phyloP scores from a whole-genome alignment of 2,113 vertebrate genomes.

The Chloroceryle aenea region DNA sequence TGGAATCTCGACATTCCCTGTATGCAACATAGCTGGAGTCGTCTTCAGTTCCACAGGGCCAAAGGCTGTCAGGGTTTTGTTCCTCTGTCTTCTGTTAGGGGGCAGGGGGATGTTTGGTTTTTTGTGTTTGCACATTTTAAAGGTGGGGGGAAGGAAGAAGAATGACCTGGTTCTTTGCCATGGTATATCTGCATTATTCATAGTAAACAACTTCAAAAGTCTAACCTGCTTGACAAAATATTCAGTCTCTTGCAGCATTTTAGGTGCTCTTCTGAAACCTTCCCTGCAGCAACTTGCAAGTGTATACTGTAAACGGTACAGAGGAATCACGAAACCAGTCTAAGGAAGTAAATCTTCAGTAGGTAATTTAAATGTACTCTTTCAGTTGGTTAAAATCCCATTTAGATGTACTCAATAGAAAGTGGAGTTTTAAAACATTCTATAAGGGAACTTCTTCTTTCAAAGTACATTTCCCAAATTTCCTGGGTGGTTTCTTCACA shows the following conservation, averaged over 20 bases:
- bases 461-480: neutral
- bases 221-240: neutral
- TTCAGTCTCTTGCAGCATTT: neutral
- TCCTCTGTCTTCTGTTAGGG: neutral
- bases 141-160: too few relatives aligned
- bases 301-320: neutral
- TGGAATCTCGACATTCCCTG: neutral
- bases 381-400: neutral
- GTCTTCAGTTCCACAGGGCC: neutral
- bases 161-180: fast-evolving
- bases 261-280: neutral
- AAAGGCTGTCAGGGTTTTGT: fast-evolving
- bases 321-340: neutral
- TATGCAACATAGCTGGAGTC: neutral
- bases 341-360: neutral
- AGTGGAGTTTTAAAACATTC: neutral
- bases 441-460: neutral
- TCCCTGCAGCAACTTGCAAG: neutral
- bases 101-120: neutral
- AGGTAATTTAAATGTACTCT: neutral
- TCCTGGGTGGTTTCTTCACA: neutral
- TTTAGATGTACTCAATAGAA: neutral
- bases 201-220: neutral
- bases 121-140: neutral
- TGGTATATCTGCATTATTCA: neutral